Conservation (phyloP, 2,113 vertebrate species). For the Larimichthys crocea region DNA sequence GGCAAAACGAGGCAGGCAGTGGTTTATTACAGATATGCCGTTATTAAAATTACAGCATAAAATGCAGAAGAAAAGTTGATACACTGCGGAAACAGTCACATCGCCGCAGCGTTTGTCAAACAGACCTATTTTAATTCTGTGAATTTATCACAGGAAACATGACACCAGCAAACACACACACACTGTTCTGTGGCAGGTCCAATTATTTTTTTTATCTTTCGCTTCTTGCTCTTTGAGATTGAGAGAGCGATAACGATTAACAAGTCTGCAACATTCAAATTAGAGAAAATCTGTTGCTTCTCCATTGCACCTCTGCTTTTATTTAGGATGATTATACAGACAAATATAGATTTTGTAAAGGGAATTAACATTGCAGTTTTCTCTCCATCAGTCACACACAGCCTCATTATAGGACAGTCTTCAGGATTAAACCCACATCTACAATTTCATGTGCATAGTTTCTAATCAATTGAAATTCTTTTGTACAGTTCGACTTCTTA, state of each 20-base stretch:
- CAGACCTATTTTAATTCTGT: not conserved
- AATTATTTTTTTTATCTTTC: not conserved
- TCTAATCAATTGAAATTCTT: not conserved
- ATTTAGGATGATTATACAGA: not conserved
- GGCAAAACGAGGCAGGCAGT: not conserved
- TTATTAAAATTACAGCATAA: not conserved
- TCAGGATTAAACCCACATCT: not conserved
- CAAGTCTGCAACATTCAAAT: not conserved
- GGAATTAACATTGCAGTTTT: not conserved
- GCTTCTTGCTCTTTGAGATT: not conserved
- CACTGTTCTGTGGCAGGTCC: not conserved
- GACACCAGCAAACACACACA: not conserved
- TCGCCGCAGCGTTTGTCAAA: constrained; percentile 2
- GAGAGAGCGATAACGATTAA: not conserved
- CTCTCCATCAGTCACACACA: not conserved
- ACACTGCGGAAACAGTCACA: not conserved
- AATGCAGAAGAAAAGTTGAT: not conserved
- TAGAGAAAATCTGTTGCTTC: not conserved
- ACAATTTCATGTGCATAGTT: not conserved
- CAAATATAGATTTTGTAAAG: not conserved
- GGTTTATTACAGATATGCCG: not conserved
- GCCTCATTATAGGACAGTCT: not conserved
- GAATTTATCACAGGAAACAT: not conserved
- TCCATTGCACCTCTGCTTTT: not conserved
- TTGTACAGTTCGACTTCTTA: constrained; percentile 45